phyloP scores from a whole-genome alignment of 2,797 vertebrate genomes.

The Schizopygopsis malacanthus region DNA sequence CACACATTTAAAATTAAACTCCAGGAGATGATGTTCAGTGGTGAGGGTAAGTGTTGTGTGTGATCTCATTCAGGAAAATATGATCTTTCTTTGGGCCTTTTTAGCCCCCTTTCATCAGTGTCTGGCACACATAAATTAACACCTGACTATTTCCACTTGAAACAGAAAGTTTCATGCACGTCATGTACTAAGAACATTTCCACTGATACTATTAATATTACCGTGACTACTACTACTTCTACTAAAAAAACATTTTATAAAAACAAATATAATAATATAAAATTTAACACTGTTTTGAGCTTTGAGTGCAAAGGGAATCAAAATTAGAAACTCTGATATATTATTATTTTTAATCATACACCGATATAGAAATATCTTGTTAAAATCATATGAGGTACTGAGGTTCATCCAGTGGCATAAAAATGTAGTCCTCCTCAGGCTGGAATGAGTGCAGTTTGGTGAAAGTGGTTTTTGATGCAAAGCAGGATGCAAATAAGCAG shows the following conservation, averaged over 20 bases:
- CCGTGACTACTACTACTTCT: too few relatives aligned
- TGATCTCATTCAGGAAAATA: slow-evolving; percentile 35
- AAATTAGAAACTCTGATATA: too few relatives aligned
- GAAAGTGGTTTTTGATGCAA: slow-evolving; percentile 61
- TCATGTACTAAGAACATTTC: background rate
- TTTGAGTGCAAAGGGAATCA: too few relatives aligned
- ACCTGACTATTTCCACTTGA: slow-evolving; percentile 6
- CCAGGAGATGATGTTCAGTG: background rate
- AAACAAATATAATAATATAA: too few relatives aligned
- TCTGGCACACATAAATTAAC: slow-evolving; percentile 6
- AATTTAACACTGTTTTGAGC: too few relatives aligned
- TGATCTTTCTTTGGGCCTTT: background rate
- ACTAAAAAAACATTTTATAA: too few relatives aligned
- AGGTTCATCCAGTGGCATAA: background rate
- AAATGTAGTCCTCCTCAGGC: background rate
- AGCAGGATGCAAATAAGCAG: slow-evolving; percentile 64
- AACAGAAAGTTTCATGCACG: background rate
- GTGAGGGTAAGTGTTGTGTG: background rate
- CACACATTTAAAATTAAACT: slow-evolving; percentile 8
- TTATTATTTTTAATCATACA: too few relatives aligned
- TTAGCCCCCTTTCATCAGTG: background rate
- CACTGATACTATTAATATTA: background rate
- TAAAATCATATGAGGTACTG: background rate
- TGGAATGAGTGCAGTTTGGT: background rate
- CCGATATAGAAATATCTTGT: too few relatives aligned